Percentiles rank a stretch among this genome's conserved stretches.
phyloP scores from a whole-genome alignment of 2,888 invertebrate species.

The Lampropteryx suffumata region DNA sequence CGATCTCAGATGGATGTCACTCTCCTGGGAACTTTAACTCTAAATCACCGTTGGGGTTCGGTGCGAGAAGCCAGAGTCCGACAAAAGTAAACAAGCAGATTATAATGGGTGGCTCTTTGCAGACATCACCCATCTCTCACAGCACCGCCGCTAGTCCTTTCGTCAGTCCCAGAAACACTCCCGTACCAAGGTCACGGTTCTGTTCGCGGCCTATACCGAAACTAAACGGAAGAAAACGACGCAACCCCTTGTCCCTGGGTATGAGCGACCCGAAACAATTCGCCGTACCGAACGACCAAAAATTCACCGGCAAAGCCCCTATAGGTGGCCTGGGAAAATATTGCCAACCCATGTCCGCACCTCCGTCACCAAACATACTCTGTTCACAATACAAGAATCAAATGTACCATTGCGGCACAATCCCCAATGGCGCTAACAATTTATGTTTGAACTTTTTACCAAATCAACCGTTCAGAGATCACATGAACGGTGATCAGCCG shows the following conservation, averaged over 20 bases:
- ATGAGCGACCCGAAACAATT: constrained; percentile 64
- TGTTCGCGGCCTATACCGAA: constrained; percentile 80
- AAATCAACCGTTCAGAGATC: constrained; percentile 68
- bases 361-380: constrained; percentile 85
- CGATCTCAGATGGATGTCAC: constrained; percentile 91
- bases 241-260: constrained; percentile 64
- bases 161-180: constrained; percentile 91
- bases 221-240: constrained; percentile 63
- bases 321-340: constrained; percentile 62
- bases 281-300: constrained; percentile 74
- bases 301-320: constrained; percentile 59
- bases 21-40: constrained; percentile 81
- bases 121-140: constrained; percentile 79
- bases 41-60: constrained; percentile 69
- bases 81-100: constrained; percentile 60
- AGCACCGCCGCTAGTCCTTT: constrained; percentile 90
- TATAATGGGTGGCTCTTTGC: constrained; percentile 69
- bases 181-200: constrained; percentile 86
- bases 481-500: constrained; percentile 71
- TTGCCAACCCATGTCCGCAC: constrained; percentile 85
- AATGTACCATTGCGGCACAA: constrained; percentile 68
- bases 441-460: constrained; percentile 72
- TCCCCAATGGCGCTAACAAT: constrained; percentile 70
- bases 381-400: constrained; percentile 75
- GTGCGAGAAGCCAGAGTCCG: constrained; percentile 66